Evolutionary conservation across 2,888 invertebrate genomes (phyloP), one percentile per base, ranked within the genome.

Genomic region (Augiades crinisus): DNA sequence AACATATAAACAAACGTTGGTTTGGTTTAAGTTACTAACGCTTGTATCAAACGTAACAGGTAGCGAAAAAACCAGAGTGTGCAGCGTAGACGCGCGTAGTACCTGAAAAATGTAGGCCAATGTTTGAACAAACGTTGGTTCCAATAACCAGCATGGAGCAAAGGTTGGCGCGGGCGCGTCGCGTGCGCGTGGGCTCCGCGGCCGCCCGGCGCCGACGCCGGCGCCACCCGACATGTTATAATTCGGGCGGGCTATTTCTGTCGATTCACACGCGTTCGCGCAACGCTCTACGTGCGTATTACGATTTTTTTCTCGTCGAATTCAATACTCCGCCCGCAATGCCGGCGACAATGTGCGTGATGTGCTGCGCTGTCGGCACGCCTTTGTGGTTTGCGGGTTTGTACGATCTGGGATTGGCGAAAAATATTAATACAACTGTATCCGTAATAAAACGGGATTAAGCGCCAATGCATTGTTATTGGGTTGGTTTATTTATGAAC

Each of bases 191-290:
- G 61, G 64, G 61, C 61, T 51, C 58, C 68, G 77, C 77, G 80
- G 78, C 77, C 70, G 75, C 67, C 72, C 75, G 79, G 81, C 84
- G 82, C 83, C 83, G 77, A 55, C 65, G 65, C 73, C 75, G 84
- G 86, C 87, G 86, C 86, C 87, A 82, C 72, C 75, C 78, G 77
- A 73, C 81, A 70, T 73, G 81, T 78, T 85, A 78, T 82, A 88
- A 86, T 88, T 87, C 81, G 85, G 87, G 80, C 82, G 73, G 66
- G 70, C 83, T 88, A 88, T 88, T 88, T 88, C 77, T 71, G 82
- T 75, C 81, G 81, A 79, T 82, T 85, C 82, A 84, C 84, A 84
- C 81, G 82, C 82, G 73, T 72, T 72, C 78, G 73, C 74, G 72
- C 78, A 67, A 68, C 65, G 69, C 68, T n/a, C n/a, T 72, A 71